A percentile compares a stretch with the other conserved stretches of the same genome.
Evolutionary conservation across 2,113 vertebrate genomes (phyloP).

Genomic region (Sigmodon hispidus): DNA sequence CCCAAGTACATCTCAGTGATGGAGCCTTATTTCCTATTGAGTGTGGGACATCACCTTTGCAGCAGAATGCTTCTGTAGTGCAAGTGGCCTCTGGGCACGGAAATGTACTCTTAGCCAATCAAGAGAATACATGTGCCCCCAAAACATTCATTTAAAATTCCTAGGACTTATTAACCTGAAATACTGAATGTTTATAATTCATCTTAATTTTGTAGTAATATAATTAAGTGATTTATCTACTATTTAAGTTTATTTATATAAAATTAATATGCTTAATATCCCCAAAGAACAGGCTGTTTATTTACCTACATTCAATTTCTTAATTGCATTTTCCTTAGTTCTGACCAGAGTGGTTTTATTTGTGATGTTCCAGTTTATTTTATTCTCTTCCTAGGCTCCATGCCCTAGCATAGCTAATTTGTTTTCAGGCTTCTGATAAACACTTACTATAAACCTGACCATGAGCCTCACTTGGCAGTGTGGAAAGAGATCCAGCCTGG

Average conservation of each 20-base stretch:
- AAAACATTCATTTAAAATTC: background rate
- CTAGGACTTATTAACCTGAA: background rate
- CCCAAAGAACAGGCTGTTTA: background rate
- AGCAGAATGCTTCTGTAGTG: background rate
- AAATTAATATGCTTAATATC: background rate
- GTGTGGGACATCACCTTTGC: background rate
- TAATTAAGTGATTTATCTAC: background rate
- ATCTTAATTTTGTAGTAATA: background rate
- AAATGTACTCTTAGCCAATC: background rate
- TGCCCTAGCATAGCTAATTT: background rate
- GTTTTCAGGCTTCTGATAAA: slow-evolving; percentile 45
- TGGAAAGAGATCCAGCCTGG: background rate
- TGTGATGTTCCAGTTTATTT: slow-evolving; percentile 38
- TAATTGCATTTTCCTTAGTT: slow-evolving; percentile 17
- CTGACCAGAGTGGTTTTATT: background rate
- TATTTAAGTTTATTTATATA: slow-evolving; percentile 40
- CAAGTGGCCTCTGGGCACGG: background rate
- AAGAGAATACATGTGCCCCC: background rate
- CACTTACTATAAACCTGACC: background rate
- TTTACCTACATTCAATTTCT: slow-evolving; percentile 20
- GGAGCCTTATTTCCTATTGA: background rate
- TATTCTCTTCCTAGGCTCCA: background rate
- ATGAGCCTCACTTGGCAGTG: background rate
- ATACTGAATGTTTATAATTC: background rate
- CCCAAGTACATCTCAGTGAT: background rate